Base-by-base conservation (phyloP, 2,113 vertebrate species). In the Bostrychus sinensis region DNA sequence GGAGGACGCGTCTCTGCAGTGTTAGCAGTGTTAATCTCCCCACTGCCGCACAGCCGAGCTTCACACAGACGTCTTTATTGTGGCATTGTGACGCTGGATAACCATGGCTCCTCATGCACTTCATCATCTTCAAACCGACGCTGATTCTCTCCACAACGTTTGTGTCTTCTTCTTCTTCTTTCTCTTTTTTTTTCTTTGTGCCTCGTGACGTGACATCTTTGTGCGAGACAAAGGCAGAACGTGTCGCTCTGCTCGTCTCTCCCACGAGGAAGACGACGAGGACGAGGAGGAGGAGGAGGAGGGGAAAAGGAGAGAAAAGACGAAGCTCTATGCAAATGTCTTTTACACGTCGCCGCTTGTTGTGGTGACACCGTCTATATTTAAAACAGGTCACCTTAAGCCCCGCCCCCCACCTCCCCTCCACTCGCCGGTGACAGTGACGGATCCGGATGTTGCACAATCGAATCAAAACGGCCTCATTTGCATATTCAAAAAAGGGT, bases 331-430 rank as follows among this genome's bases (percentile, higher is more conserved):
- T 92, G 89, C 87, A 91, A 92, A 91, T 92, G 80, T 58, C 0
- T 85, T 88, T 87, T 84, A 86, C 86, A 91, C 90, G 89, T 88
- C 81, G 72, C 84, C 82, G 86, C 88, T 86, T 91, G 88, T 91
- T 92, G 87, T 91, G 86, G 85, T 89, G 91, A 89, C 91, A 91
- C 86, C 83, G 87, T 91, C 89, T 91, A 91, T 90, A 92, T 93
- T 92, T 91, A 93, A 92, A 92, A 88, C 88, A 91, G 89, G 89
- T 92, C 91, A 92, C 88, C 88, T 90, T 89, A 89, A 89, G 14
- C 85, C 85, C 86, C 81, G 69, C 85, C 88, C 82, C 83, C 68
- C 4, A 1, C 4, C 5, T 69, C 78, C 73, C 83, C 85, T 86
- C 88, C 85, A 86, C 88, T 90, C 89, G 9, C 3, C 19, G 43